Conservation (phyloP, 2,113 vertebrate genomes). For the Odocoileus hemionus region DNA sequence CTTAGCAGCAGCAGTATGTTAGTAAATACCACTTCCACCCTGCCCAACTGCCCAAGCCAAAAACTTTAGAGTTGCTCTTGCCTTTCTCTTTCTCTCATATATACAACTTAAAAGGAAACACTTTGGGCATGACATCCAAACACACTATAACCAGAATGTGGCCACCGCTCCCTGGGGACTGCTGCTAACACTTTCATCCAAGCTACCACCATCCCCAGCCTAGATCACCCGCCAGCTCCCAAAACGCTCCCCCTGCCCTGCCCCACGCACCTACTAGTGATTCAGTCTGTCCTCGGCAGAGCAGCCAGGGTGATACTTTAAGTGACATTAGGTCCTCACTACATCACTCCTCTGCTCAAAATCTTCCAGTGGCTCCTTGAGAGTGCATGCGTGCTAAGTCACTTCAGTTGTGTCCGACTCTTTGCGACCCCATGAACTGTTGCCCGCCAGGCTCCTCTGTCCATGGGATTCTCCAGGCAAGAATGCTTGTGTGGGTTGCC, state of each 20-base stretch:
- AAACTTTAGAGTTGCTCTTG: fast-evolving
- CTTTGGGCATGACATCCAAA: background rate
- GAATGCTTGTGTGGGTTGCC: background rate
- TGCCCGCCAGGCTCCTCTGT: background rate
- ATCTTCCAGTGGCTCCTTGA: background rate
- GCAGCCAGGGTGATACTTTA: background rate
- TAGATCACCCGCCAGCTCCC: background rate
- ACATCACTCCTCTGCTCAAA: background rate
- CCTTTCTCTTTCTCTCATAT: background rate
- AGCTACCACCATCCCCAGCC: background rate
- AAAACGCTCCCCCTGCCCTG: background rate
- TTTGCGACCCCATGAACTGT: background rate
- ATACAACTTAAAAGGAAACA: background rate
- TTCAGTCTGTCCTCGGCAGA: too few species aligned
- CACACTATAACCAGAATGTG: background rate
- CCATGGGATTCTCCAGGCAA: background rate
- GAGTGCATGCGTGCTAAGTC: background rate
- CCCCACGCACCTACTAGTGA: fast-evolving
- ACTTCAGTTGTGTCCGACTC: background rate
- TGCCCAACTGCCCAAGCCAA: background rate
- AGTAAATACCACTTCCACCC: background rate
- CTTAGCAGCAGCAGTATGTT: too few species aligned
- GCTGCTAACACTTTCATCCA: background rate
- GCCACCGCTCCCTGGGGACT: background rate
- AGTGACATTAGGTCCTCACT: background rate